Evolutionary conservation across 2,797 vertebrate genomes (phyloP), one percentile per base, ranked within the genome.

Genomic region (Mormyrus proboscirostris): DNA sequence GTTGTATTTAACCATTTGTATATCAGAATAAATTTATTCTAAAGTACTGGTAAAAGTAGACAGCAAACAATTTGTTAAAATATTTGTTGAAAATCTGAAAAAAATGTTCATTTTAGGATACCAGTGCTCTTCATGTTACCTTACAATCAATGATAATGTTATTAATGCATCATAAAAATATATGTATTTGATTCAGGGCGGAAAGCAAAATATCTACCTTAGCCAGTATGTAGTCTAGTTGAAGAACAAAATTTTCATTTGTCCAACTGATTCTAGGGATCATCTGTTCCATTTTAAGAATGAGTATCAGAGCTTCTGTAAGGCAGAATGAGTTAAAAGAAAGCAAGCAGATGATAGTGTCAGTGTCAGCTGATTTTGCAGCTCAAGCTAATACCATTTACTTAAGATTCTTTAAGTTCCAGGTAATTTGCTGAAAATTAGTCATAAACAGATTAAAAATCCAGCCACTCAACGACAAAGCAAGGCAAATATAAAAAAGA

Each of bases 281-380:
- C 38, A 92, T 95, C 90, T 92, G 79, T 51, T 92, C 1, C 10
- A 91, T 91, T 89, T 94, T 86, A 82, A 93, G 90, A 89, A 95
- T 73, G 29, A 93, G 89, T 38, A 87, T 88, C 90, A 95, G 90
- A 90, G 92, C 94, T 73, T 94, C 96, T 97, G 92, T 90, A 90
- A 47, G 90, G 88, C 79, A 73, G 8, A 88, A 4, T 47, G 83
- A 29, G 86, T 8, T 4, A 59, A 25, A 33, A 89, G 87, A 89
- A 90, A 91, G 90, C 88, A 83, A 22, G 47, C 3, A 83, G 47
- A 49, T 47, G 47, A 49, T 47, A 47, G n/a, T 49, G 41, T 83
- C 44, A 9, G 47, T 83, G 38, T 83, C 10, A 79, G 16, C 33
- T 44, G 59, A 44, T 79, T 38, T 79, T 79, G 29, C 14, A 79